Base-by-base conservation (phyloP, 2,797 vertebrate species). In the Anisognathus igniventris region DNA sequence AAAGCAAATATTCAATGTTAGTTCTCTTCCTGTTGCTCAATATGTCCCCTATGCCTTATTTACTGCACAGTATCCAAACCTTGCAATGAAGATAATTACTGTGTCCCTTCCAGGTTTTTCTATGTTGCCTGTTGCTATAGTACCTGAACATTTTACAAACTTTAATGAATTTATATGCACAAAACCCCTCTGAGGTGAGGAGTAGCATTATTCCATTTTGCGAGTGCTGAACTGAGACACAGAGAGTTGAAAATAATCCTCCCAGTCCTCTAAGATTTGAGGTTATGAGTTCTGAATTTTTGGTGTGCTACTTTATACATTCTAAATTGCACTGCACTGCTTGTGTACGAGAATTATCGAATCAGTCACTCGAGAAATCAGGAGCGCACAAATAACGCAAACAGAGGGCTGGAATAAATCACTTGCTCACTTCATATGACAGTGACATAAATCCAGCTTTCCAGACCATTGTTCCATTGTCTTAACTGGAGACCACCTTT, bases 41-140 rank as follows among this genome's bases (percentile, higher is more conserved):
- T 90, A 91, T n/a, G 79, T 94, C 96, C 95, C 95, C 50, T 73
- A 91, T 94, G 96, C 57, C 93, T 94, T 96, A 95, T 94, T 95
- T 94, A 92, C 85, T 68, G 79, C 76, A 83, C 66, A 62, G 65
- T 77, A 88, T 91, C 76, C 90, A 93, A 92, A 94, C 50, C 85
- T 88, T 83, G 91, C 87, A 83, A 90, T 74, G 78, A 93, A 95
- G 90, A 72, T 92, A 95, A 96, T 96, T 83, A 77, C 76, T 93
- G 18, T 58, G 75, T 88, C 90, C 82, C 82, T 96, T 96, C 82
- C 91, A 96, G 85, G 82, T 94, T 96, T 93, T 95, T 74, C 51
- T 86, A 14, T 1, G 8, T 13, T 90, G 91, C 76, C 74, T 88
- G 91, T 94, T 96, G 87, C 96, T 93, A 92, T 85, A 94, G 93